phyloP scores from a whole-genome alignment of 37 sponge, comb jelly and placozoan genomes.

The Petrosia ficiformis region DNA sequence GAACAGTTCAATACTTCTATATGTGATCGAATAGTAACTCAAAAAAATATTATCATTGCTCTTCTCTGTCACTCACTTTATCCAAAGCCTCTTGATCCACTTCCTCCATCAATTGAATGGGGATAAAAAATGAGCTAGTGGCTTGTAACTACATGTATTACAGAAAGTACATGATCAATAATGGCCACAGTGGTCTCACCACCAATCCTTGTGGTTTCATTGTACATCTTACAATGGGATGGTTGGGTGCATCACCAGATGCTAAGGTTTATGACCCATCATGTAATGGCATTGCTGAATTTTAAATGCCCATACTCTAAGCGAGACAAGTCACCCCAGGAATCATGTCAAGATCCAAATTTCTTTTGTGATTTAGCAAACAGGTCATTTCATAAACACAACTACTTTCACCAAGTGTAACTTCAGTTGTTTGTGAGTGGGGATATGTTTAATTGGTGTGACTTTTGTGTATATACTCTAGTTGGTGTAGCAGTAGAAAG shows the following conservation, averaged over 20 bases:
- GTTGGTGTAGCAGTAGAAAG: slow-evolving; percentile 35
- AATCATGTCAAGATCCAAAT: slow-evolving; percentile 21
- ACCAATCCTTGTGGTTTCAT: slow-evolving; percentile 43
- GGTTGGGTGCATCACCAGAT: slow-evolving; percentile 63
- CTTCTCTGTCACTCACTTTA: slow-evolving; percentile 19
- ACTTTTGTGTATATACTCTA: slow-evolving; percentile 37
- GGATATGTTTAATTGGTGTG: slow-evolving; percentile 45
- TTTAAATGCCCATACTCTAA: slow-evolving; percentile 53
- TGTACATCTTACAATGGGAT: slow-evolving; percentile 23
- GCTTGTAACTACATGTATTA: slow-evolving; percentile 28
- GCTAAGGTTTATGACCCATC: slow-evolving; percentile 34
- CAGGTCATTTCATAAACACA: slow-evolving; percentile 21
- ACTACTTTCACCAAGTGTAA: slow-evolving; percentile 54
- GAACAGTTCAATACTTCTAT: background rate
- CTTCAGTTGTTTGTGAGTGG: slow-evolving; percentile 35
- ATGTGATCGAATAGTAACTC: slow-evolving; percentile 22
- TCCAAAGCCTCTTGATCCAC: slow-evolving; percentile 35
- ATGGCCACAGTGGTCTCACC: slow-evolving; percentile 21
- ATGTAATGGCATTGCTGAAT: slow-evolving; percentile 31
- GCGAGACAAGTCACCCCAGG: slow-evolving; percentile 14
- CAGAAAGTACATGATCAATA: slow-evolving; percentile 9
- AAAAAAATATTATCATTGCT: slow-evolving; percentile 12
- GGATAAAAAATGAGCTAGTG: slow-evolving; percentile 31
- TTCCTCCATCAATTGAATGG: slow-evolving; percentile 30
- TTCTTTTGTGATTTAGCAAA: slow-evolving; percentile 22